Conservation (phyloP, 2,113 vertebrate genomes). For the Lampris incognitus region DNA sequence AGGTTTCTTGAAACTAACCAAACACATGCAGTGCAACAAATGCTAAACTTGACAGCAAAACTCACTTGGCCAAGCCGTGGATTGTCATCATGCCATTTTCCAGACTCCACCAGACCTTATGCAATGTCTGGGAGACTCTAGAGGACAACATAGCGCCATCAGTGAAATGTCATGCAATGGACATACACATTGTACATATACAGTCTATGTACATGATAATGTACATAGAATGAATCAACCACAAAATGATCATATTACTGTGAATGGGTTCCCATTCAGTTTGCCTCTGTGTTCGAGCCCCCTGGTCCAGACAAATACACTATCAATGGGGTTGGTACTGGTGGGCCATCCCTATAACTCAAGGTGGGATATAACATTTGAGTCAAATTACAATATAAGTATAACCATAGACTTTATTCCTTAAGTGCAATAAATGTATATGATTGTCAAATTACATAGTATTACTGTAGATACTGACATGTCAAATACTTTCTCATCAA, state of each 20-base stretch:
- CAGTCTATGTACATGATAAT: no score
- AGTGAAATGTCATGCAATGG: not conserved
- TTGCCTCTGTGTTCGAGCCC: conserved; percentile 95
- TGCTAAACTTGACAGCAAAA: not conserved
- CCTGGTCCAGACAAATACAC: conserved; percentile 96
- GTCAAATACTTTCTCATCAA: no score
- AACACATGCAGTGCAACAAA: not conserved
- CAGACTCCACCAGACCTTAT: conserved; percentile 92
- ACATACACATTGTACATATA: not conserved
- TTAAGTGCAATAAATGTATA: no score
- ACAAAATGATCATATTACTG: conserved; percentile 76
- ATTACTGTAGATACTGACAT: no score
- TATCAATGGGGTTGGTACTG: conserved; percentile 97
- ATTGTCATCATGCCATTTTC: conserved; percentile 95
- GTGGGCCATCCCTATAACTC: conserved; percentile 88
- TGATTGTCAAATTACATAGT: no score
- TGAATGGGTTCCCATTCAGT: conserved; percentile 89
- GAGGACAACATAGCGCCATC: not conserved
- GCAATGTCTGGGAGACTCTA: conserved; percentile 92
- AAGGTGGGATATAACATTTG: not conserved
- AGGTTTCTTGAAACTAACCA: not conserved
- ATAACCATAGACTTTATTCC: no score
- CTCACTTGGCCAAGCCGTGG: conserved; percentile 92
- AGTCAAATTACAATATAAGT: not conserved
- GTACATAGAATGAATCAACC: not conserved